Percentiles rank a stretch among this genome's conserved stretches.
These are phyloP conservation scores for Chelonus insularis DNA, from an alignment of 1,140 invertebrate species.

Conservation along the genomic window DNA sequence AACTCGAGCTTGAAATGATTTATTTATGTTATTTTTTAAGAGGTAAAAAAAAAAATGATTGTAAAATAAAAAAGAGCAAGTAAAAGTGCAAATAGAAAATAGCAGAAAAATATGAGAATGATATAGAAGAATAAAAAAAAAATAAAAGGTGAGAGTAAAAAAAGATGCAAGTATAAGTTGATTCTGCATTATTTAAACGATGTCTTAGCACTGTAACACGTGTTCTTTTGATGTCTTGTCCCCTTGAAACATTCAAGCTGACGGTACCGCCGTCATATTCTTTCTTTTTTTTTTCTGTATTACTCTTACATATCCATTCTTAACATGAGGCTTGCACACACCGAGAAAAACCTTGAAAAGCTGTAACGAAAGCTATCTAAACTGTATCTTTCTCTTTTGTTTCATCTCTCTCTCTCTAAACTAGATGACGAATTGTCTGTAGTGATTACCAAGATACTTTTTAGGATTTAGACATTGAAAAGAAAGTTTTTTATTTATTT, in stretches of 20 bases:
- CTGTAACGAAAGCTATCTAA: too few species aligned
- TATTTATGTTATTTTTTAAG: too few species aligned
- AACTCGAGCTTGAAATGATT: too few species aligned
- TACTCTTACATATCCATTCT: slow-evolving; percentile 6
- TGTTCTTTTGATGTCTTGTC: slow-evolving; percentile 60
- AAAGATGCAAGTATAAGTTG: slow-evolving; percentile 48
- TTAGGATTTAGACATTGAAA: too few species aligned
- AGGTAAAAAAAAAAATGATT: too few species aligned
- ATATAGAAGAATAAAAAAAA: slow-evolving; percentile 6
- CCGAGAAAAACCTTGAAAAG: slow-evolving; percentile 11
- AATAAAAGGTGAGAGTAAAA: not conserved
- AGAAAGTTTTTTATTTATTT: too few species aligned
- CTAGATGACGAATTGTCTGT: too few species aligned
- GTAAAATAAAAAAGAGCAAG: not conserved
- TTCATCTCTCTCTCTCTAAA: too few species aligned
- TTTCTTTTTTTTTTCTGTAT: slow-evolving; percentile 23
- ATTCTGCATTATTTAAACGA: slow-evolving; percentile 61
- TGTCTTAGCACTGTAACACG: slow-evolving; percentile 57
- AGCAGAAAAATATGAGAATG: not conserved
- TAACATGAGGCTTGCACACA: slow-evolving; percentile 18
- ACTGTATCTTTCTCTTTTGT: too few species aligned
- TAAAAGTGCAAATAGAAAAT: not conserved
- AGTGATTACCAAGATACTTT: too few species aligned
- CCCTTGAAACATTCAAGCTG: slow-evolving; percentile 59
- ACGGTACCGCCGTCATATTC: slow-evolving; percentile 58